Evolutionary conservation across 1,140 invertebrate species (phyloP).

Genomic region (Helicorthomorpha holstii): DNA sequence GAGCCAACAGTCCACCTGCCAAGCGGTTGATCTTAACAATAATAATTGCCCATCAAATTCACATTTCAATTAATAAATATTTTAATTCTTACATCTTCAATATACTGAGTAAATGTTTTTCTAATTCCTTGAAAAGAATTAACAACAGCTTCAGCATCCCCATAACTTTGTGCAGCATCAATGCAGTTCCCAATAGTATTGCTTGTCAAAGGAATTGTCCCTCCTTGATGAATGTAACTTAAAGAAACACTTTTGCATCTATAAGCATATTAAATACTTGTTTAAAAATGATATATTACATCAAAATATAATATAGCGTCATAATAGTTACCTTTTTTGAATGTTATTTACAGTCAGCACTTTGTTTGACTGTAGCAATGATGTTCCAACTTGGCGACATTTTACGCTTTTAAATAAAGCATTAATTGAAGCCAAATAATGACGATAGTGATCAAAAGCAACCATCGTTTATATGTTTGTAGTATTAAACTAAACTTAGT

Average conservation of each 20-base stretch:
- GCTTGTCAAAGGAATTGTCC: background rate
- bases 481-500: too few relatives aligned
- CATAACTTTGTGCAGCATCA: slow-evolving; percentile 34
- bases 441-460: too few relatives aligned
- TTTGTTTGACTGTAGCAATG: too few relatives aligned
- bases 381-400: too few relatives aligned
- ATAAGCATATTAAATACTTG: too few relatives aligned
- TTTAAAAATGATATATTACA: too few relatives aligned
- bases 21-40: slow-evolving; percentile 46
- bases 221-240: background rate
- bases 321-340: too few relatives aligned
- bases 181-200: slow-evolving; percentile 16
- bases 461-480: too few relatives aligned
- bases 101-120: slow-evolving; percentile 41
- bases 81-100: slow-evolving; percentile 32
- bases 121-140: slow-evolving; percentile 39
- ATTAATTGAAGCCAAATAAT: too few relatives aligned
- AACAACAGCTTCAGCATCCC: slow-evolving; percentile 37
- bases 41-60: background rate
- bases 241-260: background rate
- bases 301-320: too few relatives aligned
- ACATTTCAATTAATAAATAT: background rate
- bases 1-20: slow-evolving; percentile 53
- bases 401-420: too few relatives aligned
- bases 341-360: too few relatives aligned